Evolutionary conservation across 2,888 invertebrate genomes (phyloP).

Genomic region (Zaprionus obscuricornis): DNA sequence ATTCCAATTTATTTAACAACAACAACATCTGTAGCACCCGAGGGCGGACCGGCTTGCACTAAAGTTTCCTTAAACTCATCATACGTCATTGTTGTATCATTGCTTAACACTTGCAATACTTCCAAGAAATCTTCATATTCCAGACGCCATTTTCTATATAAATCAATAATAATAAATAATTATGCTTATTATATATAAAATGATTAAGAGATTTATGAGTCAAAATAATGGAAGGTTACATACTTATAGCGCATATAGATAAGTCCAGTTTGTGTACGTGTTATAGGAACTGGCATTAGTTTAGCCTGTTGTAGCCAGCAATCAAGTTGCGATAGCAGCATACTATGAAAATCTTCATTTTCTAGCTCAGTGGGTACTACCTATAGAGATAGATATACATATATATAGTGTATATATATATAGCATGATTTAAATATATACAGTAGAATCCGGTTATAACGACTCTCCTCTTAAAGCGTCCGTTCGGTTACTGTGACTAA

Average conservation of each 20-base stretch:
- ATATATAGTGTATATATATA: not conserved
- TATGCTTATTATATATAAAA: too few relatives aligned
- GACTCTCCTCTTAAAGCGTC: too few relatives aligned
- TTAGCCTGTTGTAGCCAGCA: constrained; percentile 69
- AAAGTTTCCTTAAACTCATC: constrained; percentile 55
- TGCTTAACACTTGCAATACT: constrained; percentile 48
- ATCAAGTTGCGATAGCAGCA: constrained; percentile 73
- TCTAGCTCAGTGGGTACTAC: constrained; percentile 56
- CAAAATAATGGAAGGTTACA: too few relatives aligned
- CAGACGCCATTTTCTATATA: constrained; percentile 72
- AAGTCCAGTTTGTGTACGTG: constrained; percentile 69
- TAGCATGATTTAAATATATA: too few relatives aligned
- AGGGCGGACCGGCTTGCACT: constrained; percentile 50
- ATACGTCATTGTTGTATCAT: constrained; percentile 35
- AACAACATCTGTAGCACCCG: constrained; percentile 45
- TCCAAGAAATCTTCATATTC: constrained; percentile 73
- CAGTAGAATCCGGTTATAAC: too few relatives aligned
- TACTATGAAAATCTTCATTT: constrained; percentile 60
- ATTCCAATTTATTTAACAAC: constrained; percentile 49
- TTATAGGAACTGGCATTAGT: constrained; percentile 57
- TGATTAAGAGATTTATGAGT: too few relatives aligned
- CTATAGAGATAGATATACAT: constrained; percentile 12
- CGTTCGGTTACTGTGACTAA: too few relatives aligned
- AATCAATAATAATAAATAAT: not conserved
- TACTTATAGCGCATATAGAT: constrained; percentile 76